Base-by-base conservation (phyloP, 1,140 invertebrate species). In the Nasonia longicornis region DNA sequence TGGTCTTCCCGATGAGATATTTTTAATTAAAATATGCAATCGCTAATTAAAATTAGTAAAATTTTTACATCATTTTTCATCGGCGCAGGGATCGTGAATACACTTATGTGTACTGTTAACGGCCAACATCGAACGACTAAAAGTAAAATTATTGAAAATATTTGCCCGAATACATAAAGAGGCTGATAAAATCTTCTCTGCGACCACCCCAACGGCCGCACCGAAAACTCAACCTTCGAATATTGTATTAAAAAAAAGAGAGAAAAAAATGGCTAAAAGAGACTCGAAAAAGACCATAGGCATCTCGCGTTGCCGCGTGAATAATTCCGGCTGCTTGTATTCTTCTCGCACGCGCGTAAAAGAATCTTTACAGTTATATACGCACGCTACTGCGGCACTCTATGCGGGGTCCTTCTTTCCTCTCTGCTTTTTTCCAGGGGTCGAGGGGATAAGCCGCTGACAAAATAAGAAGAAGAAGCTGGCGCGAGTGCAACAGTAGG, bases 261-360 rank as follows among this genome's bases (percentile, higher is more conserved):
- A 58, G n/a, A 58, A 58, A 67, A 35, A 35, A 70, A 42, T 42
- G 69, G 69, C 69, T 71, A 35, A 42, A 71, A 71, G 38, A 71
- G 69, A 35, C 69, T 71, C 16, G 20, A 42, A 12, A 3, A 31
- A 67, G 66, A 12, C 11, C 29, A 66, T 29, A 66, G n/a, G 26
- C n/a, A 66, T 26, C 66, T 29, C 20, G 26, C 26, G 12, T 12
- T 71, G 14, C 52, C 35, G 35, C 69, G 69, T 71, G 69, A 71
- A 71, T 71, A 71, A 71, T 71, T 71, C 69, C 20, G 20, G 20
- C 6, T 16, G 20, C 52, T 58, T n/a, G 52, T 6, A 58, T 58
- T 58, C 52, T 58, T 58, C 52, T 58, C 52, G 52, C 52, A 58
- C 52, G 52, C 52, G 52, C 52, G 52, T 58, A 58, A 58, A n/a